A percentile compares a stretch with the other conserved stretches of the same genome.
Evolutionary conservation across 2,113 vertebrate species (phyloP).

Genomic region (Rhipidura dahli): DNA sequence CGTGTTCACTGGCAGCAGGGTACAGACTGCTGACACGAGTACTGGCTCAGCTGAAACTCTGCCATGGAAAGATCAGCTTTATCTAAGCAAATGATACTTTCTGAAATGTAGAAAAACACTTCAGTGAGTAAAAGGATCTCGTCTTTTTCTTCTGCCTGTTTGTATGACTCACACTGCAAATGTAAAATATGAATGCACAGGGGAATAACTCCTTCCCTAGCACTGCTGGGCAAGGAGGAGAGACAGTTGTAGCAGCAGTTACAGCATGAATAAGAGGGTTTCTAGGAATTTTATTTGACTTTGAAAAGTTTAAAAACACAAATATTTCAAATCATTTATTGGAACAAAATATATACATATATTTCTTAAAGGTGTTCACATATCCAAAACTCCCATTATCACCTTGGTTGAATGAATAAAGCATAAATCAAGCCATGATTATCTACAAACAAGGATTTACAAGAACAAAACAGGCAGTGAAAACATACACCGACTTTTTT

Average conservation of each 20-base stretch:
- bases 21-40: not conserved
- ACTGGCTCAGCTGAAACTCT: not conserved
- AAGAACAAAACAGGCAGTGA: not conserved
- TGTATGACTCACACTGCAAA: fast-evolving
- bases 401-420: not conserved
- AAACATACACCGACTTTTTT: not conserved
- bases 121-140: not conserved
- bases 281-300: not conserved
- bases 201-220: not conserved
- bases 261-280: not conserved
- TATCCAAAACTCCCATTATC: not conserved
- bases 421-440: not conserved
- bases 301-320: not conserved
- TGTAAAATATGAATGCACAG: not conserved
- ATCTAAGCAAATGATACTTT: not conserved
- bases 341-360: not conserved
- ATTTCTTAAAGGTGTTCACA: not conserved
- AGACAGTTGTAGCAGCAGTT: not conserved
- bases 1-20: not conserved
- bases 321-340: not conserved
- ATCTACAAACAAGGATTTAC: not conserved
- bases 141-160: not conserved
- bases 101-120: not conserved
- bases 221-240: not conserved
- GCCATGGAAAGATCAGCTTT: not conserved